Evolutionary conservation across 2,113 vertebrate genomes (phyloP), one percentile per base, ranked within the genome.

Genomic region (Potamarius usumacintae): DNA sequence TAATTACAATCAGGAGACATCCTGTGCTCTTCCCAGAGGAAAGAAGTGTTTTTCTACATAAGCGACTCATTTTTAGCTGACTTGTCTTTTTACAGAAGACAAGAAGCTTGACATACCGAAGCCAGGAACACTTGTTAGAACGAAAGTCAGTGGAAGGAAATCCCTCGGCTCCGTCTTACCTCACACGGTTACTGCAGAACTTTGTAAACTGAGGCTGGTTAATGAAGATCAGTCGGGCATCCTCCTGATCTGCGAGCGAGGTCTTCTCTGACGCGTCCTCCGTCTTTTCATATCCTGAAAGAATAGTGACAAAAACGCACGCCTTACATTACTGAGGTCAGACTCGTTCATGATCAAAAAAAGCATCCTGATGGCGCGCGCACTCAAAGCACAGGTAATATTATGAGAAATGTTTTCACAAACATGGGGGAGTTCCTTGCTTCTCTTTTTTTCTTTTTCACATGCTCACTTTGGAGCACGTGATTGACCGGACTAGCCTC

Each of bases 111-210:
- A 17, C 52, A 55, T 15, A 8, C n/a, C 27, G 52, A 79, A 27
- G 52, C 15, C 52, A 18, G 50, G 48, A 78, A 7, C 76, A 55
- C 6, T 10, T 25, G 72, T 25, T 76, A n/a, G 11, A 78, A 7
- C 2, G 9, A 34, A 27, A 30, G 15, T 25, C 30, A 30, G 27
- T 11, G 53, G 55, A 34, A 60, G 55, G 14, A 81, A 42, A 81
- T 60, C 15, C 22, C 52, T 57, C 10, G 27, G 77, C 77, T 71
- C 25, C 42, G 34, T 9, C 89, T 93, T 96, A 99, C 98, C 98
- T 99, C 95, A 99, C 97, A 76, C 96, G 96, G 89, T 99, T 99
- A 94, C 92, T 96, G 96, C 98, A 99, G 94, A 99, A 99, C 92
- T 97, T 99, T 20, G 96, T 96, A 89, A 97, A 95, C 93, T 99